Evolutionary conservation across 23 tunicate species (phyloP), one percentile per base, ranked within the genome.

Genomic region (Trididemnum nubilum): DNA sequence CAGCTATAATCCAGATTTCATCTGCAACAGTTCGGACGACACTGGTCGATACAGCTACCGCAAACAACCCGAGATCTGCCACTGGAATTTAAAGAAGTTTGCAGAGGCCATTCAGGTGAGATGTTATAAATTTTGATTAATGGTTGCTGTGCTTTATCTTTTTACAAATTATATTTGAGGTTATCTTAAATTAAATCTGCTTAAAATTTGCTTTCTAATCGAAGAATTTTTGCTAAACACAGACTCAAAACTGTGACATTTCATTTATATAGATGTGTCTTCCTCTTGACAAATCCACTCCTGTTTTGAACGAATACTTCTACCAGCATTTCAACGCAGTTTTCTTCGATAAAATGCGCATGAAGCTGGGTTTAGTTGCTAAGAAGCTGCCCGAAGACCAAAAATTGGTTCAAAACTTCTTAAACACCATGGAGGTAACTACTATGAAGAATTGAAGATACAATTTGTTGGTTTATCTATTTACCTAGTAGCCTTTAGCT

Each of bases 1-100:
- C 65, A 84, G 93, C 33, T 95, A 73, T 64, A 86, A 95, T 39
- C 92, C 96, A 9, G 78, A 90, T 32, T 86, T 80, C 72, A 30
- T 89, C 21, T 95, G 96, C 83, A 95, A 95, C 51, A 54, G 66
- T 25, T 85, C 96, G 12, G 99, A 95, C 60, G 84, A 95, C 27
- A 72, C 81, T 22, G 98, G 98, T 0, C 35, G 98, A 59, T 94
- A 94, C 74, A 71, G 85, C 7, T 95, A 54, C 73, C 72, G 73
- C 35, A 90, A 90, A 27, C 99, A 95, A 59, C 99, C 99, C 23
- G 87, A 79, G 51, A 95, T 95, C 2, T 89, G 99, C 57, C 64
- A 86, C 21, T 95, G 99, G 99, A 95, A 95, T 57, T 49, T 95
- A 64, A 78, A 81, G 36, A 95, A 90, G 61, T 95, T 90, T 66